Conservation (phyloP, 2,797 vertebrate genomes). For the Tragopan temminckii region DNA sequence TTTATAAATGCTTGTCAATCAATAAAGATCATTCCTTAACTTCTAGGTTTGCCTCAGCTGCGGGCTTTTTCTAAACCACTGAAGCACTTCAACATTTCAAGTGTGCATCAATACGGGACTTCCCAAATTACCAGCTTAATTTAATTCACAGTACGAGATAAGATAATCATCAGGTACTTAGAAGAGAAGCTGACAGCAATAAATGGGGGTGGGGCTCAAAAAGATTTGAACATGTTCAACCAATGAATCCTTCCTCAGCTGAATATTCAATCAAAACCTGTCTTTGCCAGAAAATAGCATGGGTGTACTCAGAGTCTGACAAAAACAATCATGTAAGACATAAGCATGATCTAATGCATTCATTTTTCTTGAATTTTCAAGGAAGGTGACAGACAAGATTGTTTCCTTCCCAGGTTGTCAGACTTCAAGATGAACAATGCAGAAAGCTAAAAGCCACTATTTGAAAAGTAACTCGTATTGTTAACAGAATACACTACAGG, state of each 20-base stretch:
- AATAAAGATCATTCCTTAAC: not conserved
- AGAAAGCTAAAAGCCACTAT: not conserved
- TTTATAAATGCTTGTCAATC: not conserved
- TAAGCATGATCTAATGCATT: not conserved
- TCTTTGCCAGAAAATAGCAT: not conserved
- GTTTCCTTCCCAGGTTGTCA: constrained; percentile 12
- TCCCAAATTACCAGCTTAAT: not conserved
- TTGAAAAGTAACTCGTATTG: not conserved
- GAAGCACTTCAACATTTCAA: constrained; percentile 18
- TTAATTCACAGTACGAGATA: not conserved
- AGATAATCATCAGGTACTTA: not conserved
- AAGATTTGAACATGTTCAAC: not conserved
- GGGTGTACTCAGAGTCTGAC: not conserved
- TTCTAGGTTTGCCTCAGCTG: not conserved
- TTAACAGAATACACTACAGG: not conserved
- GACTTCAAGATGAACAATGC: not conserved
- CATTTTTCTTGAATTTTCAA: constrained; percentile 7
- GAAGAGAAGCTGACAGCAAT: constrained; percentile 1
- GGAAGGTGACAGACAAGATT: constrained; percentile 10
- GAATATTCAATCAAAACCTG: not conserved
- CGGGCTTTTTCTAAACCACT: not conserved
- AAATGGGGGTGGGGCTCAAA: not conserved
- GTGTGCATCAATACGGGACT: not conserved
- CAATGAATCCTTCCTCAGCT: not conserved
- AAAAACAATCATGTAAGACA: constrained; percentile 6